phyloP scores from a whole-genome alignment of 37 sponge, comb jelly and placozoan genomes.

The Chondrosia reniformis region DNA sequence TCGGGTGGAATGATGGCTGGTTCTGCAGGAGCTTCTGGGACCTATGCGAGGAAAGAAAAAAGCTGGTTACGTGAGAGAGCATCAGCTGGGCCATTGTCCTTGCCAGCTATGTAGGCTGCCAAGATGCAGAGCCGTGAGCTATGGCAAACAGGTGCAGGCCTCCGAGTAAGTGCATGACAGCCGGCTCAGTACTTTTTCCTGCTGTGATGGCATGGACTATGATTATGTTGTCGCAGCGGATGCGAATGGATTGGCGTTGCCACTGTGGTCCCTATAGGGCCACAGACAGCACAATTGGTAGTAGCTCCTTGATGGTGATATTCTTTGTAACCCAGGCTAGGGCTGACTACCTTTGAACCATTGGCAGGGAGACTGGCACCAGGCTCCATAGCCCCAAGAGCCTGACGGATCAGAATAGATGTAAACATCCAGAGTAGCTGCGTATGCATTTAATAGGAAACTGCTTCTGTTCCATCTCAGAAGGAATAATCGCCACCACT shows the following conservation, averaged over 20 bases:
- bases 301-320: constrained; percentile 5
- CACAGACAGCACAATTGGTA: not conserved
- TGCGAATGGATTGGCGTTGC: no score
- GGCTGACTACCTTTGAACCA: no score
- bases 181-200: no score
- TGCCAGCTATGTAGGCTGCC: no score
- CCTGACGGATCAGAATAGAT: constrained; percentile 2
- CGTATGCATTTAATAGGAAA: not conserved
- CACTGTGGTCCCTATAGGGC: no score
- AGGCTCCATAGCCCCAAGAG: constrained; percentile 9
- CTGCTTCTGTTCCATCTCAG: not conserved
- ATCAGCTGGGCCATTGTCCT: constrained; percentile 49
- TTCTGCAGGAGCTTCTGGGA: not conserved
- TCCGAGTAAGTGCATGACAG: no score
- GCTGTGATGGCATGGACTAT: no score
- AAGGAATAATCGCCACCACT: not conserved
- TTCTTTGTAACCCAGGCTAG: no score
- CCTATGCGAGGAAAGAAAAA: not conserved
- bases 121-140: no score
- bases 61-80: constrained; percentile 36
- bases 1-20: not conserved
- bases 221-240: no score
- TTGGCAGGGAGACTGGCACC: no score
- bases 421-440: not conserved
- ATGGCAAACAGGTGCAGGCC: no score